phyloP scores from a whole-genome alignment of 2,113 vertebrate species.

The Tricholaema leucomelas region DNA sequence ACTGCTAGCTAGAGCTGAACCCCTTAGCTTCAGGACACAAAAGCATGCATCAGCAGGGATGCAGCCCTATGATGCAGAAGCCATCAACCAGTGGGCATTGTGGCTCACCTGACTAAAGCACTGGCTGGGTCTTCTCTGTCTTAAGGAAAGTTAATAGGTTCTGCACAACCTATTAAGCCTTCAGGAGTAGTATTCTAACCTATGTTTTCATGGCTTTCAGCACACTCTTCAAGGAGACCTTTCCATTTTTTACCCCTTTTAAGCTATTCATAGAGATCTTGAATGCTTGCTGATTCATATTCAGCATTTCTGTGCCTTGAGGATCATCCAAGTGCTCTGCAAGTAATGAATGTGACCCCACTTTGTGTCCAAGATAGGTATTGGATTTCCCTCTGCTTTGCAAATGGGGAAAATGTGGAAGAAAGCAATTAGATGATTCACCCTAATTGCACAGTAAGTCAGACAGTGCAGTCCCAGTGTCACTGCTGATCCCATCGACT shows the following conservation, averaged over 20 bases:
- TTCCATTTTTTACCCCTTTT: background rate
- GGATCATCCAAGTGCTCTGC: background rate
- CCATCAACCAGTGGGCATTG: no score
- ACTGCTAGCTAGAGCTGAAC: background rate
- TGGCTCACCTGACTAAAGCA: background rate
- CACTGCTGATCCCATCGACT: background rate
- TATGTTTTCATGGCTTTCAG: background rate
- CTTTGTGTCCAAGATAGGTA: background rate
- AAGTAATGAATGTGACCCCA: background rate
- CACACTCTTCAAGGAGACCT: background rate
- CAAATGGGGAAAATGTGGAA: slow-evolving; percentile 10
- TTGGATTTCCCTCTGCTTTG: slow-evolving; percentile 28
- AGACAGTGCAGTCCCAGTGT: background rate
- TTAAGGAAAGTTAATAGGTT: background rate
- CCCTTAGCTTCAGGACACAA: background rate
- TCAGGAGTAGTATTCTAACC: background rate
- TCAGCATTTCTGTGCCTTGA: background rate
- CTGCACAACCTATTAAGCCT: background rate
- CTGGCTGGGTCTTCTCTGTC: background rate
- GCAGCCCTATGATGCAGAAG: background rate
- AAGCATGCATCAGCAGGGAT: background rate
- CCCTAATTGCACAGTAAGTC: background rate
- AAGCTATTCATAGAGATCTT: background rate
- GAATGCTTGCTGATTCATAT: background rate
- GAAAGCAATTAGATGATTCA: slow-evolving; percentile 25